Evolutionary conservation across 1,140 invertebrate genomes (phyloP).

Genomic region (Sarcophaga bullata): DNA sequence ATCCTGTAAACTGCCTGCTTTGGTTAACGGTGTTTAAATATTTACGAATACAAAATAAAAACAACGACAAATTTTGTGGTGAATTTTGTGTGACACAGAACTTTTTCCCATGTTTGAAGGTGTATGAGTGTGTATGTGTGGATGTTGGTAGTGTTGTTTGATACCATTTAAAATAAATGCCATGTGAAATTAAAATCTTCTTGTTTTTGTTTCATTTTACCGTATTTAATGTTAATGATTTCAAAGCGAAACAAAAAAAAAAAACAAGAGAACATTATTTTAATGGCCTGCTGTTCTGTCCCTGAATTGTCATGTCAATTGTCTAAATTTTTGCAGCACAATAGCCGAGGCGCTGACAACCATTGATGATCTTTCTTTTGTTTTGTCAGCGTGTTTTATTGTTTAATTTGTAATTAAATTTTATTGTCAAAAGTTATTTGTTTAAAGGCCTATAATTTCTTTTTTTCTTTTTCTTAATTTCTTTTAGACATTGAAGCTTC

Average conservation of each 20-base stretch:
- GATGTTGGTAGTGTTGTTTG: neutral
- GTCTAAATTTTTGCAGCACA: neutral
- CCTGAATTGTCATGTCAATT: neutral
- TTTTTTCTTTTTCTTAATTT: no score
- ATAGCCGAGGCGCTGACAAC: neutral
- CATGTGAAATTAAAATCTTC: neutral
- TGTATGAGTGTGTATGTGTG: neutral
- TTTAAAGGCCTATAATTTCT: neutral
- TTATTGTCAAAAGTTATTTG: constrained; percentile 11
- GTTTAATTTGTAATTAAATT: constrained; percentile 11
- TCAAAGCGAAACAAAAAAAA: no score
- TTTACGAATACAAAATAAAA: neutral
- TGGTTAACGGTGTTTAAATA: constrained; percentile 9
- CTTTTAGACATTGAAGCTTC: no score
- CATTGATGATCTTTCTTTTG: neutral
- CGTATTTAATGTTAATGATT: neutral
- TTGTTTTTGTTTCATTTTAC: neutral
- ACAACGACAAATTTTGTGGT: neutral
- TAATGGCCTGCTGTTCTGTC: neutral
- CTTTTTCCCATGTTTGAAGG: no score
- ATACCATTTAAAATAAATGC: neutral
- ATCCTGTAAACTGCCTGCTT: neutral
- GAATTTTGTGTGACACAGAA: neutral
- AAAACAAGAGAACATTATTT: neutral
- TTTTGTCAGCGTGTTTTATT: neutral